phyloP scores from a whole-genome alignment of 2,113 vertebrate species.

The Nansenia antarctica region DNA sequence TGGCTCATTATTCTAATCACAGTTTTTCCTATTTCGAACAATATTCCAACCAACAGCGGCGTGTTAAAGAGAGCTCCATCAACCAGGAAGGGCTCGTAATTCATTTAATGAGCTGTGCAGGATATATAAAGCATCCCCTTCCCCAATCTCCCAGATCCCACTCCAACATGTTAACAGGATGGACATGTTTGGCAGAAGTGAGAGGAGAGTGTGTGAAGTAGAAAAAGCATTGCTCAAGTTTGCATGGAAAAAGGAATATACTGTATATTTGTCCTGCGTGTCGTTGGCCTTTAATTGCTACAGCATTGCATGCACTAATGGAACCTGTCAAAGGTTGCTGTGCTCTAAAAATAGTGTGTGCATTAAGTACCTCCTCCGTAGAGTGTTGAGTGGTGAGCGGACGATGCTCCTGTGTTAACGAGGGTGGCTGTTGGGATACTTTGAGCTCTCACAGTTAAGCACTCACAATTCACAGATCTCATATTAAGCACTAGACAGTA shows the following conservation, averaged over 20 bases:
- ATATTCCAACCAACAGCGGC: conserved; percentile 15
- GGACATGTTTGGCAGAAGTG: too few species aligned
- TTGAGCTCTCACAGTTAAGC: conserved; percentile 40
- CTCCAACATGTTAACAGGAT: conserved; percentile 36
- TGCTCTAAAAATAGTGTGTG: conserved; percentile 48
- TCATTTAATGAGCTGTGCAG: conserved; percentile 51
- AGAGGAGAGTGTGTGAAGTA: neutral
- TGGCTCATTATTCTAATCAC: conserved; percentile 4
- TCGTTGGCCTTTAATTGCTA: conserved; percentile 12
- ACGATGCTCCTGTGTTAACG: conserved; percentile 38
- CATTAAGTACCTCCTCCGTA: conserved; percentile 37
- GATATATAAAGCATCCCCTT: conserved; percentile 38
- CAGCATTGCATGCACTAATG: conserved; percentile 52
- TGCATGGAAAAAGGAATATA: neutral
- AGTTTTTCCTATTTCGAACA: conserved; percentile 3
- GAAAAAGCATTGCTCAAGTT: neutral
- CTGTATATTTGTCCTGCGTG: neutral
- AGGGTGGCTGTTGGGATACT: conserved; percentile 23
- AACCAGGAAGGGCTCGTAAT: conserved; percentile 32
- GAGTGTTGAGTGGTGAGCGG: conserved; percentile 29
- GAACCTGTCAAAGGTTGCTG: conserved; percentile 54
- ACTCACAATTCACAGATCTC: conserved; percentile 29
- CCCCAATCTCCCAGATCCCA: conserved; percentile 32
- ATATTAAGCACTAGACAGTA: neutral
- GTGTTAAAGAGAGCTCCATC: conserved; percentile 33